Evolutionary conservation across 2,888 invertebrate species (phyloP), one percentile per base, ranked within the genome.

Genomic region (Dryococelus australis): DNA sequence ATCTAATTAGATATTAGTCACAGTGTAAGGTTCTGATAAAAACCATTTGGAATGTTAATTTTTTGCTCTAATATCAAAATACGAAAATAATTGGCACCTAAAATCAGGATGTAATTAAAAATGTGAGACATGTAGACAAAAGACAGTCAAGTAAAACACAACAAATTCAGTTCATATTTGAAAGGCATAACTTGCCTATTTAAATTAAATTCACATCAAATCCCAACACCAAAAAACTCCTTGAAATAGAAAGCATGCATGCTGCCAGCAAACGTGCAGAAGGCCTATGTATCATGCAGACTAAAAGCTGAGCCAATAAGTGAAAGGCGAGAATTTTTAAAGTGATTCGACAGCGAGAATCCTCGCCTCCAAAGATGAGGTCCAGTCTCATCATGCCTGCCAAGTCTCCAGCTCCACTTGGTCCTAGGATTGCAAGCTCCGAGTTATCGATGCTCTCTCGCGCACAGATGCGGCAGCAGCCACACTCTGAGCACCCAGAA

Each of bases 401-500:
- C 89, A 94, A 91, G 92, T 94, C 94, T 43, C 93, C 93, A 10
- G 92, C 92, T 88, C 91, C 91, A 89, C 92, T 91, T 47, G 94
- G 92, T 87, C 93, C 93, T 81, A 93, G 91, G 80, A 93, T 92
- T 5, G 92, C 92, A 86, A 94, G 90, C 89, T 94, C 94, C 12
- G 93, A 93, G 89, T 93, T 94, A 90, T 94, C 94, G 81, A 94
- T 94, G 88, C 93, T 94, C 92, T 95, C 95, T 90, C 95, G 94
- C 4, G 97, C 98, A 92, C 99, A 99, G 3, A 96, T 94, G 81
- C 97, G 94, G 92, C 99, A 99, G 65, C 97, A 95, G 4, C 99
- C 99, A 92, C 99, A 99, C 89, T 96, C 96, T 0, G 96, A 95
- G 91, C 99, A 99, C 0, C 99, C 99, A 87, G 98, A 97, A 92